A percentile compares a stretch with the other conserved stretches of the same genome.
Conservation (phyloP, 2,888 invertebrate species). For the Altica lythri region DNA sequence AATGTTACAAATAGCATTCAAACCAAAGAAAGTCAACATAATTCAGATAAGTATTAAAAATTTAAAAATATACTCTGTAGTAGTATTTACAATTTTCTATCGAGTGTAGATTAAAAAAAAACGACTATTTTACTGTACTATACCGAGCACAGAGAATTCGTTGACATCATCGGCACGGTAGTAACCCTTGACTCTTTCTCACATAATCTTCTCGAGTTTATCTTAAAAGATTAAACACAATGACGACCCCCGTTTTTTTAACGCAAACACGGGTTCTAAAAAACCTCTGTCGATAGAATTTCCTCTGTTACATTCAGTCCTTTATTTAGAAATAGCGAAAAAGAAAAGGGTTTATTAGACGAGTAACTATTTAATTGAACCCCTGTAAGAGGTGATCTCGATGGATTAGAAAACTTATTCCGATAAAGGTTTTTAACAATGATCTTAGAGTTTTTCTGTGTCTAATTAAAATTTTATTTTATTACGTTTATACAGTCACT, state of each 20-base stretch:
- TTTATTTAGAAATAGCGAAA: conserved; percentile 11
- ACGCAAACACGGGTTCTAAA: conserved; percentile 20
- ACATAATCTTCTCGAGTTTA: conserved; percentile 34
- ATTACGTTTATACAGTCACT: too few species aligned
- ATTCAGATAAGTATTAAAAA: too few species aligned
- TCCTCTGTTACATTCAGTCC: conserved; percentile 8
- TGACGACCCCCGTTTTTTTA: conserved; percentile 29
- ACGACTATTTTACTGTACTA: conserved; percentile 21
- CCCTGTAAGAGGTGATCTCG: conserved; percentile 5
- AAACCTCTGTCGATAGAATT: conserved; percentile 10
- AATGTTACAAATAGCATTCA: too few species aligned
- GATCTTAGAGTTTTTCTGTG: too few species aligned
- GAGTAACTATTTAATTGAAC: conserved; percentile 6
- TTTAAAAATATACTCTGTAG: too few species aligned
- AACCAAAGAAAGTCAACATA: too few species aligned
- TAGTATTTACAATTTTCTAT: too few species aligned
- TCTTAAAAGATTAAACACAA: conserved; percentile 34
- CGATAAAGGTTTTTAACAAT: too few species aligned
- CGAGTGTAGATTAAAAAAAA: too few species aligned
- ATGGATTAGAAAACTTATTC: too few species aligned
- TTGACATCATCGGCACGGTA: conserved; percentile 29
- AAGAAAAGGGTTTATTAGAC: not conserved
- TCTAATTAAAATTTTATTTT: too few species aligned
- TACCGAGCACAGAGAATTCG: conserved; percentile 24
- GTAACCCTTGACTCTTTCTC: conserved; percentile 34